These are phyloP conservation scores for Drosophila funebris DNA, from an alignment of 1,140 invertebrate species.

Conservation along the genomic window DNA sequence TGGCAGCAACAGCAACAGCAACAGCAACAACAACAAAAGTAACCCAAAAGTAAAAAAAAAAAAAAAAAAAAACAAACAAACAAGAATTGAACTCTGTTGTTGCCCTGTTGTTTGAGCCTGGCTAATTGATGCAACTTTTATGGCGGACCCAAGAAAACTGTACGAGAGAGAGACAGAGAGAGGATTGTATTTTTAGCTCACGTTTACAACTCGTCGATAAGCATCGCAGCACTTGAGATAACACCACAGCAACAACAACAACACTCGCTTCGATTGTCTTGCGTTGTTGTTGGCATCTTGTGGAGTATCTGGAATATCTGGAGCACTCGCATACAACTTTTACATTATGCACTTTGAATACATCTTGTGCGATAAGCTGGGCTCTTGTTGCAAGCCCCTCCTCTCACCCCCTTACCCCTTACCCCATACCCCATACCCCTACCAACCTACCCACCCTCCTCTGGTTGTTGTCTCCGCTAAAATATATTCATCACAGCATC, in stretches of 20 bases:
- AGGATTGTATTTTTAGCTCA: constrained; percentile 72
- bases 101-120: constrained; percentile 26
- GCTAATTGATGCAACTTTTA: constrained; percentile 81
- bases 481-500: constrained; percentile 72
- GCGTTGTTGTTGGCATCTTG: constrained; percentile 33
- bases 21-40: constrained; percentile 52
- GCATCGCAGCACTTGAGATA: constrained; percentile 78
- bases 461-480: constrained; percentile 66
- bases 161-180: neutral
- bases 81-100: constrained; percentile 11
- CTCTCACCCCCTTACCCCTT: neutral
- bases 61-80: constrained; percentile 13
- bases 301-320: constrained; percentile 66
- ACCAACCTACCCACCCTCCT: neutral
- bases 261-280: neutral
- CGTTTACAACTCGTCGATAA: constrained; percentile 74
- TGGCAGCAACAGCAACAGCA: constrained; percentile 72
- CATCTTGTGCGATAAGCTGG: constrained; percentile 69
- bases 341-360: constrained; percentile 81
- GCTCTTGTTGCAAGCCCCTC: constrained; percentile 23
- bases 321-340: constrained; percentile 77
- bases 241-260: constrained; percentile 41
- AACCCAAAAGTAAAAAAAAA: constrained; percentile 39
- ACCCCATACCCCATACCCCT: neutral
- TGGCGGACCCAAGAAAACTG: constrained; percentile 24